phyloP scores from a whole-genome alignment of 2,888 invertebrate genomes.

The Eilema sororculum region DNA sequence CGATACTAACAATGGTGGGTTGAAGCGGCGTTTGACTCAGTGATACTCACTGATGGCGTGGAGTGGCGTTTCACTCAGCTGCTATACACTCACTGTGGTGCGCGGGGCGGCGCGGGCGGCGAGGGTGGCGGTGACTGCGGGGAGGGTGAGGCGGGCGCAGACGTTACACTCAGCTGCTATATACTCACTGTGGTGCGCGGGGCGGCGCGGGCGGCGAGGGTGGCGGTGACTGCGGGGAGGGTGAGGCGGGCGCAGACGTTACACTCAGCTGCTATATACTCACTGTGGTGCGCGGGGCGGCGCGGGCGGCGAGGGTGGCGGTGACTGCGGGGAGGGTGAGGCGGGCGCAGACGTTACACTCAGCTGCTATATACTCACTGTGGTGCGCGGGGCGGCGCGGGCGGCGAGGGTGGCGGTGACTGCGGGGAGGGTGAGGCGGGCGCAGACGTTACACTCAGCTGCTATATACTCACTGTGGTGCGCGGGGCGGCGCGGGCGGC shows the following conservation, averaged over 20 bases:
- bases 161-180: no score
- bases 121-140: slow-evolving; percentile 42
- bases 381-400: slow-evolving; percentile 26
- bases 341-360: slow-evolving; percentile 80
- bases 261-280: slow-evolving; percentile 48
- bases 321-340: slow-evolving; percentile 52
- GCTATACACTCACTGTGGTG: slow-evolving; percentile 54
- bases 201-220: slow-evolving; percentile 34
- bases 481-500: slow-evolving; percentile 26
- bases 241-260: slow-evolving; percentile 78
- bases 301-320: slow-evolving; percentile 41
- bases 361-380: slow-evolving; percentile 56
- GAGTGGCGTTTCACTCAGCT: no score
- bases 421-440: slow-evolving; percentile 63
- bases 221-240: slow-evolving; percentile 39
- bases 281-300: slow-evolving; percentile 45
- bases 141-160: slow-evolving; percentile 72
- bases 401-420: slow-evolving; percentile 45
- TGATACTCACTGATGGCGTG: no score
- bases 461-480: slow-evolving; percentile 54
- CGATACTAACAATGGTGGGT: no score
- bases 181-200: slow-evolving; percentile 54
- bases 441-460: no score
- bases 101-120: slow-evolving; percentile 26
- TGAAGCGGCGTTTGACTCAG: no score